Evolutionary conservation across 2,888 invertebrate species (phyloP).

Genomic region (Saturnia japonica): DNA sequence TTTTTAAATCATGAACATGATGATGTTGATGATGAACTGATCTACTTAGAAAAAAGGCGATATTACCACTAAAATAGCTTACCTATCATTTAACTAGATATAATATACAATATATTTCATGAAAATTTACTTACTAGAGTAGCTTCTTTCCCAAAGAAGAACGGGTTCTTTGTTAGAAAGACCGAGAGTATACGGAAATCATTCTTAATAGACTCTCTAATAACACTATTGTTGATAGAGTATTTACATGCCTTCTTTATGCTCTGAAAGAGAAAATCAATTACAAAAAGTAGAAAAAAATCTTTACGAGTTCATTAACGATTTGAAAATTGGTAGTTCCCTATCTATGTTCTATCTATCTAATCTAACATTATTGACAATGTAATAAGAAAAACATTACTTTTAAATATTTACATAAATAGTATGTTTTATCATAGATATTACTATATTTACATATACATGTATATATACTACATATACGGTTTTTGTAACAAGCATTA

Average conservation of each 20-base stretch:
- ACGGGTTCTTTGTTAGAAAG: conserved; percentile 94
- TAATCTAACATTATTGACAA: too few species aligned
- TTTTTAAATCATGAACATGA: background rate
- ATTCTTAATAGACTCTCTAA: conserved; percentile 94
- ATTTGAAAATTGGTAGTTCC: background rate
- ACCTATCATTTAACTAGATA: background rate
- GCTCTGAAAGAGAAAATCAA: conserved; percentile 83
- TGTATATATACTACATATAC: too few species aligned
- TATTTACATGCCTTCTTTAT: conserved; percentile 95
- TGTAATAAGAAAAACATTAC: background rate
- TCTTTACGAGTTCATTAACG: background rate
- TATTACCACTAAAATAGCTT: background rate
- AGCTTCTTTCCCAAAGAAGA: conserved; percentile 97
- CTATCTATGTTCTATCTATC: background rate
- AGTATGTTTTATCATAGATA: too few species aligned
- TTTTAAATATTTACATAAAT: background rate
- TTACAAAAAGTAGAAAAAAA: background rate
- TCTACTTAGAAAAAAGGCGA: background rate
- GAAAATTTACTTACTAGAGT: conserved; percentile 86
- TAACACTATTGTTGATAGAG: conserved; percentile 93
- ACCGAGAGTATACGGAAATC: conserved; percentile 96
- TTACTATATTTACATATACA: too few species aligned
- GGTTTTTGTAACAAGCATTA: background rate
- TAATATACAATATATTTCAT: background rate
- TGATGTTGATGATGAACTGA: too few species aligned